Evolutionary conservation across 2,113 vertebrate genomes (phyloP), one percentile per base, ranked within the genome.

Genomic region (Oostethus manadensis): DNA sequence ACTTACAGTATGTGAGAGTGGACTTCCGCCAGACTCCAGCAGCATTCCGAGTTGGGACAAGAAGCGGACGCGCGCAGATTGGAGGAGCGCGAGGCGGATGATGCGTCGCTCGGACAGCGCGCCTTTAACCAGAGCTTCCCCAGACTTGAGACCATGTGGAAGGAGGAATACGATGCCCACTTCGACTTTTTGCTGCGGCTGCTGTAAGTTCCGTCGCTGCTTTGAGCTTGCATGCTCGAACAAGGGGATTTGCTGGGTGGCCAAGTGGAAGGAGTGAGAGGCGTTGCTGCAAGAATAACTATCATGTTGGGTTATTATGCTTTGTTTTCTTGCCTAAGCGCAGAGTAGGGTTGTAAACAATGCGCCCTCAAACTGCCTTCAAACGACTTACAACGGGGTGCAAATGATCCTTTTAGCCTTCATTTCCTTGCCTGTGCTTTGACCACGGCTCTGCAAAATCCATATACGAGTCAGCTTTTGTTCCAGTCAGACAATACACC

Each of bases 161-260:
- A 88, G 61, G 85, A 89, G 44, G 90, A 91, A 84, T 91, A 90
- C 60, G 87, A 91, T 63, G 83, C 78, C 68, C 89, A 91, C 79
- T 91, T 91, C 70, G 86, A 90, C 81, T 87, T 90, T 83, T 68
- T 91, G 56, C 79, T 91, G 69, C 86, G 89, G 15, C 76, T 91
- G 35, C 90, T 91, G 90, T 91, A 75, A 91, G 89, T 90, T 55
- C 9, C 0, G 38, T 1, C 14, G 1, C 38, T 44, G 44, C 3
- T 5, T 16, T 29, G 57, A 11, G 10, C 11, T 45, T 35, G 42
- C 9, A 20, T 23, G 4, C 56, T 23, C 43, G 42, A 29, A 64
- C 51, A 74, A 64, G 70, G 51, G 75, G 42, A 59, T 66, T 61
- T 62, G 75, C 72, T 79, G 68, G 77, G 74, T 80, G 77, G 77